phyloP scores from a whole-genome alignment of 2,888 invertebrate species.

The Neria commutata region DNA sequence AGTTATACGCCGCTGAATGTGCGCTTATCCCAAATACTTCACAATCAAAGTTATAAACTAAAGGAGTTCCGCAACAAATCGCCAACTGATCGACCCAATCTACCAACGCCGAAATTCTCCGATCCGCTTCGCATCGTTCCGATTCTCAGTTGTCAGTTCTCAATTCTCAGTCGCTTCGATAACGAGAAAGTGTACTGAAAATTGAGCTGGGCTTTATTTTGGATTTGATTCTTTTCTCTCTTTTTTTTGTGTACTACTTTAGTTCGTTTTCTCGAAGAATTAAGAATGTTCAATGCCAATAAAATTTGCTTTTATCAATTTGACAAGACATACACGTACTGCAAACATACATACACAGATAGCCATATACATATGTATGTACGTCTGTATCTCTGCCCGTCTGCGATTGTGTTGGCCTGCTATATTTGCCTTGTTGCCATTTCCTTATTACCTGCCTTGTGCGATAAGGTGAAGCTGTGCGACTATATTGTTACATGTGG shows the following conservation, averaged over 20 bases:
- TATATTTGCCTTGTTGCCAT: background rate
- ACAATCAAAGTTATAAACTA: background rate
- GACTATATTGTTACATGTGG: too few species aligned
- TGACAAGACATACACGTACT: constrained; percentile 34
- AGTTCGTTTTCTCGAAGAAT: constrained; percentile 3
- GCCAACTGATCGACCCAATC: background rate
- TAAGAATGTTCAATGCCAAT: constrained; percentile 35
- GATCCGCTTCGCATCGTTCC: background rate
- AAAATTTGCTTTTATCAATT: constrained; percentile 42
- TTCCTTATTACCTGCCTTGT: background rate
- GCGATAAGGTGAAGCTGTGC: too few species aligned
- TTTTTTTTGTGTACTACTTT: too few species aligned
- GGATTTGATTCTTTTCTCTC: too few species aligned
- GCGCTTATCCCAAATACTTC: background rate
- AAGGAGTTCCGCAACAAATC: background rate
- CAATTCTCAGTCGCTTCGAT: background rate
- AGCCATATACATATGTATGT: too few species aligned
- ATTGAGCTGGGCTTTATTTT: too few species aligned
- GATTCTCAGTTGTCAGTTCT: background rate
- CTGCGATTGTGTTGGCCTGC: background rate
- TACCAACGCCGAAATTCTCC: background rate
- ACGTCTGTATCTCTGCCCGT: too few species aligned
- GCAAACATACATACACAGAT: background rate
- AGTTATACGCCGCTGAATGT: constrained; percentile 23
- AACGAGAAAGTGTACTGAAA: too few species aligned